Evolutionary conservation across 1,140 invertebrate species (phyloP).

Genomic region (Helicorthomorpha holstii): DNA sequence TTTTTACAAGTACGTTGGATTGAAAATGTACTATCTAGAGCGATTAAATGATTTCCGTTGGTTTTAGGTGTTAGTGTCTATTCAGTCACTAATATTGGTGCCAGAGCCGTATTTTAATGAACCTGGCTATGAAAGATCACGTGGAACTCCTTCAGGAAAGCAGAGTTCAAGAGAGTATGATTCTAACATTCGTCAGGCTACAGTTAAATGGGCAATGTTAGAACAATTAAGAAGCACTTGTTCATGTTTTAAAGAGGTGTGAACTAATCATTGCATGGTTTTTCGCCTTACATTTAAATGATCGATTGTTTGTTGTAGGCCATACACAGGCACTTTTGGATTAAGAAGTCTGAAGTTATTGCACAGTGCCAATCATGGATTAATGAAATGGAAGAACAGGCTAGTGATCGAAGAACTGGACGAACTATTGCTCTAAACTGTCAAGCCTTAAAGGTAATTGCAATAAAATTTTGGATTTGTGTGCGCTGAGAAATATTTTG

Average conservation of each 20-base stretch:
- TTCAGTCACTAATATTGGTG: constrained; percentile 88
- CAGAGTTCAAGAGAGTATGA: constrained; percentile 85
- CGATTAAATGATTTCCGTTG: neutral
- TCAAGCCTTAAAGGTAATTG: constrained; percentile 49
- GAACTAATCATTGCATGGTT: constrained; percentile 5
- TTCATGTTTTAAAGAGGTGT: constrained; percentile 80
- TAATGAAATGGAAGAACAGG: constrained; percentile 57
- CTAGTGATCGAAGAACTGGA: constrained; percentile 49
- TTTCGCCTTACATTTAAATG: neutral
- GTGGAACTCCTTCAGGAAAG: constrained; percentile 70
- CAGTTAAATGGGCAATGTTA: constrained; percentile 88
- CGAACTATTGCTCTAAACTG: constrained; percentile 56
- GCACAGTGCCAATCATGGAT: constrained; percentile 80
- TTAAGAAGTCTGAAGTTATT: constrained; percentile 80
- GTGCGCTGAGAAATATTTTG: too few species aligned
- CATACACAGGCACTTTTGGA: constrained; percentile 84
- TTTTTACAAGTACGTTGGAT: constrained; percentile 66
- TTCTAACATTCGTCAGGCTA: constrained; percentile 87
- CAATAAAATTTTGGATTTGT: neutral
- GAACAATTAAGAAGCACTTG: constrained; percentile 80
- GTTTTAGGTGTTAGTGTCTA: constrained; percentile 73
- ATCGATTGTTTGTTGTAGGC: constrained; percentile 35
- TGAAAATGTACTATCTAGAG: too few species aligned
- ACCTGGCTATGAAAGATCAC: constrained; percentile 83
- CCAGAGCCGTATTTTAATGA: constrained; percentile 97